A percentile compares a stretch with the other conserved stretches of the same genome.
phyloP scores from a whole-genome alignment of 2,113 vertebrate species.

The Eptesicus fuscus region DNA sequence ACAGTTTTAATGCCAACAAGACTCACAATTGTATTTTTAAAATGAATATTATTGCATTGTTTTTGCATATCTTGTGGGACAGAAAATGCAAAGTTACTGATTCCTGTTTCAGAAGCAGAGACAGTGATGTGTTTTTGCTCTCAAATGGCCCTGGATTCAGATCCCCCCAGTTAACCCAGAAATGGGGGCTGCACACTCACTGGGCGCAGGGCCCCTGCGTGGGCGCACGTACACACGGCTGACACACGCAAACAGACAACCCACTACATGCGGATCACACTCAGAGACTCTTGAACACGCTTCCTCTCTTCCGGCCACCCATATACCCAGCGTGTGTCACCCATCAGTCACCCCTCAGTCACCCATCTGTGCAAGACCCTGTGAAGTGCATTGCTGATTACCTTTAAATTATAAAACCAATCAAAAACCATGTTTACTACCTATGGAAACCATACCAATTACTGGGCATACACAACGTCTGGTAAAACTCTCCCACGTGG shows the following conservation, averaged over 20 bases:
- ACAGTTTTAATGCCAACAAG: conserved; percentile 88
- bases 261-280: conserved; percentile 58
- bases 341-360: conserved; percentile 73
- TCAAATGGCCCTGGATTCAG: conserved; percentile 76
- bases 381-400: conserved; percentile 79
- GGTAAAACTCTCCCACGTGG: conserved; percentile 73
- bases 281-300: neutral
- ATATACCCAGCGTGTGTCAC: conserved; percentile 57
- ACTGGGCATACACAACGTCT: conserved; percentile 72
- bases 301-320: conserved; percentile 31
- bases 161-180: conserved; percentile 70
- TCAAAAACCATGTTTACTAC: conserved; percentile 60
- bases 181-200: conserved; percentile 62
- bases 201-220: neutral
- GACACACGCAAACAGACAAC: conserved; percentile 44
- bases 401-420: conserved; percentile 79
- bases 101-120: conserved; percentile 85
- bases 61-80: conserved; percentile 99
- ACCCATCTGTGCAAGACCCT: conserved; percentile 77
- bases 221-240: conserved; percentile 52
- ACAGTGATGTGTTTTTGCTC: conserved; percentile 83
- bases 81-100: conserved; percentile 87
- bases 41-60: conserved; percentile 98
- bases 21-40: conserved; percentile 84
- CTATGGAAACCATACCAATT: conserved; percentile 77